phyloP scores from a whole-genome alignment of 1,140 invertebrate species.

The Leptopilina clavipes region DNA sequence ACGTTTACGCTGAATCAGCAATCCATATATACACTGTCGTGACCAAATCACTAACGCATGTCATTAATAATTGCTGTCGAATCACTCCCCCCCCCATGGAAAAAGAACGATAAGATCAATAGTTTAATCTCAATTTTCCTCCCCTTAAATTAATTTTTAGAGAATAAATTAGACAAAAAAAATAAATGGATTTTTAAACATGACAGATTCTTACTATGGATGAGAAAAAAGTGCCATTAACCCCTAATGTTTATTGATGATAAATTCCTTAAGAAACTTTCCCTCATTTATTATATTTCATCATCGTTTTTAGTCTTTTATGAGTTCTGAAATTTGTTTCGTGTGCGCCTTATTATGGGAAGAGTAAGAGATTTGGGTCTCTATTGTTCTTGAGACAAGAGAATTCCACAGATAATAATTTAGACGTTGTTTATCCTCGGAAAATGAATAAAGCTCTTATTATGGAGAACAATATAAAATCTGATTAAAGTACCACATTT shows the following conservation, averaged over 20 bases:
- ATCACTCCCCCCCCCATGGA: neutral
- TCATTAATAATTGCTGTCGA: slow-evolving; percentile 44
- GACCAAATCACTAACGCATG: slow-evolving; percentile 45
- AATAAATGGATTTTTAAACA: no score
- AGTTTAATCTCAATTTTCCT: neutral
- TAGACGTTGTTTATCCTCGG: slow-evolving; percentile 8
- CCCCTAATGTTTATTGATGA: neutral
- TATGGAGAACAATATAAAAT: slow-evolving; percentile 8
- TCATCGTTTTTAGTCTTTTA: neutral
- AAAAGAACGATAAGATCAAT: neutral
- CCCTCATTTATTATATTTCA: neutral
- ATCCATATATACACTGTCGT: slow-evolving; percentile 20
- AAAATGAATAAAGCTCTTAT: slow-evolving; percentile 32
- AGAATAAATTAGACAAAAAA: no score
- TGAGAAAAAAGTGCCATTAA: no score
- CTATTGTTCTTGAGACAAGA: slow-evolving; percentile 4
- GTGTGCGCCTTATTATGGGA: slow-evolving; percentile 8
- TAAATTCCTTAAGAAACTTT: neutral
- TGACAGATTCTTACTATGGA: no score
- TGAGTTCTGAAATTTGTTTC: slow-evolving; percentile 5
- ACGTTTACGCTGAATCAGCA: slow-evolving; percentile 56
- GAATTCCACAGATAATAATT: slow-evolving; percentile 8
- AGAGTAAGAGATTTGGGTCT: neutral
- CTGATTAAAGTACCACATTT: slow-evolving; percentile 21
- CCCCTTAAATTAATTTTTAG: no score